Percentiles rank a stretch among this genome's conserved stretches.
Conservation (phyloP, 2,888 invertebrate genomes). For the Perdita meconis region DNA sequence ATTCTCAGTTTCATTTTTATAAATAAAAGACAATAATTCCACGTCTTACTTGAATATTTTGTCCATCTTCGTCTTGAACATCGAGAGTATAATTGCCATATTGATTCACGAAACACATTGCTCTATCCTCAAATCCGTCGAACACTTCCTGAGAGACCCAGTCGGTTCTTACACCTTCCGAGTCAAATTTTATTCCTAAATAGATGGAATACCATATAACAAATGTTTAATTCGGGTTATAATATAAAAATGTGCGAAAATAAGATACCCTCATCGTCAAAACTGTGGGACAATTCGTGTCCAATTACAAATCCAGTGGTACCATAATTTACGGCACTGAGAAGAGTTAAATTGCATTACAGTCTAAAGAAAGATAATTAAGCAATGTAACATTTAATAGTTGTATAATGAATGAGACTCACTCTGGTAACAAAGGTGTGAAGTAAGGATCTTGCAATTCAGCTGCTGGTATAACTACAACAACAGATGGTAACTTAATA, state of each 20-base stretch:
- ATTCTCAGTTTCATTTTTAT: too few relatives aligned
- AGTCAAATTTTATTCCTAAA: slow-evolving; percentile 54
- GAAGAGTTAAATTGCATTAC: slow-evolving; percentile 4
- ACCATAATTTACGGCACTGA: slow-evolving; percentile 66
- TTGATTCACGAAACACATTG: slow-evolving; percentile 59
- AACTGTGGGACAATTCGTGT: slow-evolving; percentile 66
- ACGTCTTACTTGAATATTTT: slow-evolving; percentile 23
- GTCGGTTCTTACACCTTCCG: slow-evolving; percentile 39
- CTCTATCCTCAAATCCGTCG: slow-evolving; percentile 37
- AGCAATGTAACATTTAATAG: not conserved
- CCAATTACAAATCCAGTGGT: slow-evolving; percentile 61
- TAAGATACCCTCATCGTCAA: slow-evolving; percentile 57
- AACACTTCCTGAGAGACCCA: slow-evolving; percentile 26
- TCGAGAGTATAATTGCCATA: slow-evolving; percentile 49
- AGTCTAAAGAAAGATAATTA: too few relatives aligned
- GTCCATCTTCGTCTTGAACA: slow-evolving; percentile 27
- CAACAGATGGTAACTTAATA: not conserved
- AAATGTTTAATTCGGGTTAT: not conserved
- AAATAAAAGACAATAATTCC: not conserved
- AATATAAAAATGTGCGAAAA: not conserved
- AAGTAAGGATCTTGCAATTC: slow-evolving; percentile 65
- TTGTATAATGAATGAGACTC: slow-evolving; percentile 23
- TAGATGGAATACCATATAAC: not conserved
- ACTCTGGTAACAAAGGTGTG: slow-evolving; percentile 60
- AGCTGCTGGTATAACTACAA: slow-evolving; percentile 65